Evolutionary conservation across 2,113 vertebrate species (phyloP), one percentile per base, ranked within the genome.

Genomic region (Aphelocoma coerulescens): DNA sequence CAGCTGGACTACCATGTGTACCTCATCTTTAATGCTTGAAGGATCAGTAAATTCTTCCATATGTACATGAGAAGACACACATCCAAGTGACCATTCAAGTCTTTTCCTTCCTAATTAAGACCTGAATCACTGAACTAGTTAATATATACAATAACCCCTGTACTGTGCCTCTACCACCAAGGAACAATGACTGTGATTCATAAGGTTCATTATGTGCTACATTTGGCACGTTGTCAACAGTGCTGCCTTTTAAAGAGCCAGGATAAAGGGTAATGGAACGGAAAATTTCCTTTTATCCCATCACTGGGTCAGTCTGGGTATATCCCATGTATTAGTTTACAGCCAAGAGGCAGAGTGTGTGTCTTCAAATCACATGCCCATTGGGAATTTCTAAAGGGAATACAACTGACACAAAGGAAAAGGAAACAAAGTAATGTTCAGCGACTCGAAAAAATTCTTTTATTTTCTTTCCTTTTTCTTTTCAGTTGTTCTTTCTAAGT

Each of bases 101-200:
- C 39, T 55, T 93, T 87, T 80, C 41, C 59, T 63, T 80, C 27
- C 46, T 52, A 79, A 95, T 83, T 88, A 85, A 81, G 72, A 72
- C 32, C 43, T 43, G 49, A 83, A 81, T 59, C 89, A 62, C 65
- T 84, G 75, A 78, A 85, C 73, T 66, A 39, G 54, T 30, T 90
- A 82, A 92, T 81, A 44, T 35, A 39, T 63, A 59, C 49, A 69
- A 84, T 57, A 84, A 92, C 73, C 46, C 85, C 88, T 86, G 66
- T n/a, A 9, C 41, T 48, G 19, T 69, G 55, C 58, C 66, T 89
- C 72, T 84, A 61, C 37, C 59, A 59, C 82, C 67, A 66, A 86
- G 87, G 94, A 87, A 74, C 65, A 86, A 94, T 81, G 94, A 26
- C 89, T 78, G 35, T 89, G 93, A 92, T 95, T 88, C 92, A 94